Base-by-base conservation (phyloP, 92 coral and sea anemone species). In the Nematostella vectensis region DNA sequence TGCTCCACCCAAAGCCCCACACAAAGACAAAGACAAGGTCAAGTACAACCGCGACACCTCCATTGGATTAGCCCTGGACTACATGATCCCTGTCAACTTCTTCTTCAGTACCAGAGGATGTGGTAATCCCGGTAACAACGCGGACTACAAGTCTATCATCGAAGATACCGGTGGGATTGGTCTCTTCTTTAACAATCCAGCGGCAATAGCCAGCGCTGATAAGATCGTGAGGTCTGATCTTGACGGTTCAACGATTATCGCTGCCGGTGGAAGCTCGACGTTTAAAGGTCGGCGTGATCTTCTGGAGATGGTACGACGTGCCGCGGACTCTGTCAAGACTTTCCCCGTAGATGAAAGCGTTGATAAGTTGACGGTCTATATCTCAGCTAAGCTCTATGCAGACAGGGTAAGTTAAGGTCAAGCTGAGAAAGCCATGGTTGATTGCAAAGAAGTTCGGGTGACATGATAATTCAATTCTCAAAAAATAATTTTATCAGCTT, bases 311-410 rank as follows among this genome's bases (percentile, higher is more conserved):
- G 36, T 29, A 38, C 31, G 38, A 23, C 52, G 70, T 22, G 39
- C 23, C 15, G 48, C 60, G n/a, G n/a, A n/a, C 2, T 12, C 9
- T 1, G 26, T 27, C 37, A 47, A 45, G 15, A 1, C 20, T 2
- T 64, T 87, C 31, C 83, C 82, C 0, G 83, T 87, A 0, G 96
- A 87, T 50, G 78, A 83, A 11, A 71, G 83, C 17, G 68, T 87
- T 24, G 58, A 68, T 13, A 73, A 67, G 4, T 23, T 87, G 25
- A 67, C 74, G 38, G 68, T 87, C 13, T 73, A 83, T 3, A 66
- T 65, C 29, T 62, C 81, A 58, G 61, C 80, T 13, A 57, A n/a
- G n/a, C n/a, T n/a, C n/a, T n/a, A n/a, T n/a, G n/a, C n/a, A n/a
- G n/a, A n/a, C n/a, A n/a, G n/a, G n/a, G n/a, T n/a, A n/a, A n/a